Conservation (phyloP, 2,797 vertebrate genomes). For the Pygocentrus nattereri region DNA sequence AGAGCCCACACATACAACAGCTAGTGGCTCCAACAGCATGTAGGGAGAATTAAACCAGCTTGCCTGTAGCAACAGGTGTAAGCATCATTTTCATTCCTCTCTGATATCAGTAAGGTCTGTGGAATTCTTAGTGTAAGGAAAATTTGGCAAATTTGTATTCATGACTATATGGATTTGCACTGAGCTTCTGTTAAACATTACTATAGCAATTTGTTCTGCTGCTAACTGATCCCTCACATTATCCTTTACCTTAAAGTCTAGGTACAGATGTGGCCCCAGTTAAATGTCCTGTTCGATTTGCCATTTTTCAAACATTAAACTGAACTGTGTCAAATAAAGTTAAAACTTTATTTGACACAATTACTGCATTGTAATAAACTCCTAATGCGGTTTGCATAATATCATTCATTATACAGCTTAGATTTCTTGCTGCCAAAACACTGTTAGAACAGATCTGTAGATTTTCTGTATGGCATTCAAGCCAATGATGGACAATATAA, state of each 20-base stretch:
- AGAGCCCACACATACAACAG: background rate
- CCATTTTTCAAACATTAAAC: constrained; percentile 16
- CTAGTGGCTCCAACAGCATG: constrained; percentile 19
- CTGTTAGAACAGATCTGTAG: background rate
- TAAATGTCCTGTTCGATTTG: constrained; percentile 12
- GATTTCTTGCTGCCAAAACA: background rate
- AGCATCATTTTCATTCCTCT: constrained; percentile 2
- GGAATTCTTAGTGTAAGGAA: background rate
- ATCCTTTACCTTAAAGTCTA: constrained; percentile 7
- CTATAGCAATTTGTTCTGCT: constrained; percentile 23
- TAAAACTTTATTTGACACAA: constrained; percentile 8
- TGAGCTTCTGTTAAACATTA: constrained; percentile 9
- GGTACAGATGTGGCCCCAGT: background rate
- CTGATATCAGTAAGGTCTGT: background rate
- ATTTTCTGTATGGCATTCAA: background rate
- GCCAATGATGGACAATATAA: background rate
- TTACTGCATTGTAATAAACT: background rate
- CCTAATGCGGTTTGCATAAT: background rate
- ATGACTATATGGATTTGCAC: constrained; percentile 21
- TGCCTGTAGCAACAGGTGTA: constrained; percentile 18
- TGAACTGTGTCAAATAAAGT: constrained; percentile 1
- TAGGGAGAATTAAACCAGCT: background rate
- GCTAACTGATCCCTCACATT: constrained; percentile 22
- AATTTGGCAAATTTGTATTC: constrained; percentile 31
- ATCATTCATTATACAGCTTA: background rate